Evolutionary conservation across 2,797 vertebrate genomes (phyloP).

Genomic region (Botia kubotai): DNA sequence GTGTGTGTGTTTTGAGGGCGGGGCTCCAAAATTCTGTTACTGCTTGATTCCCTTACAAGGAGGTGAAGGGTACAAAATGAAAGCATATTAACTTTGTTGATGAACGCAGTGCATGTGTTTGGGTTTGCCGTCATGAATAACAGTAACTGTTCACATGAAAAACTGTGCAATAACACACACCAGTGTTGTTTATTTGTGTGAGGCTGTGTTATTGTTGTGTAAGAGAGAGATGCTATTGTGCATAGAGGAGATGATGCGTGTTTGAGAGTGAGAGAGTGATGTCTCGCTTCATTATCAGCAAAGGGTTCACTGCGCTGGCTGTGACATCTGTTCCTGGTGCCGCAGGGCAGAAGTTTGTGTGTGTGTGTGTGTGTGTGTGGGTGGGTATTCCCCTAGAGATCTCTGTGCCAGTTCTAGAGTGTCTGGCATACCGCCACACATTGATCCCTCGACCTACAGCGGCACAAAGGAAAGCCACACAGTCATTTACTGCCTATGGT

Average conservation of each 20-base stretch:
- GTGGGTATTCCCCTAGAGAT: conserved; percentile 54
- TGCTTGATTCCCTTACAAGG: conserved; percentile 33
- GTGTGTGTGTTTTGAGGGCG: conserved; percentile 12
- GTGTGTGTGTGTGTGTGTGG: background rate
- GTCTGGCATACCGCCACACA: conserved; percentile 52
- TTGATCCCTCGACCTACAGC: conserved; percentile 52
- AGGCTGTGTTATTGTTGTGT: conserved; percentile 35
- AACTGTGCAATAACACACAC: background rate
- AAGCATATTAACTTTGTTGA: conserved; percentile 23
- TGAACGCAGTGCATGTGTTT: background rate
- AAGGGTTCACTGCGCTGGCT: conserved; percentile 34
- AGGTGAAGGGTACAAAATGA: conserved; percentile 41
- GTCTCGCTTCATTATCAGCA: conserved; percentile 40
- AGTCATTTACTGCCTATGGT: conserved; percentile 57
- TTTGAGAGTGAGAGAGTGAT: conserved; percentile 27
- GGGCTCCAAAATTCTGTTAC: conserved; percentile 38
- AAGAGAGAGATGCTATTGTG: conserved; percentile 37
- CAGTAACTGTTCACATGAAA: background rate
- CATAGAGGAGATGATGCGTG: conserved; percentile 17
- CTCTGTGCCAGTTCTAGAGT: conserved; percentile 68
- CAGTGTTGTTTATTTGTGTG: background rate
- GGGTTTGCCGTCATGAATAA: background rate
- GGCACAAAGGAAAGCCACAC: conserved; percentile 49
- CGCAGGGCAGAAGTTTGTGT: conserved; percentile 34
- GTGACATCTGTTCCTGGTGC: conserved; percentile 55